These are phyloP conservation scores for Theropithecus gelada DNA, from an alignment of 2,113 vertebrate genomes.

Conservation along the genomic window DNA sequence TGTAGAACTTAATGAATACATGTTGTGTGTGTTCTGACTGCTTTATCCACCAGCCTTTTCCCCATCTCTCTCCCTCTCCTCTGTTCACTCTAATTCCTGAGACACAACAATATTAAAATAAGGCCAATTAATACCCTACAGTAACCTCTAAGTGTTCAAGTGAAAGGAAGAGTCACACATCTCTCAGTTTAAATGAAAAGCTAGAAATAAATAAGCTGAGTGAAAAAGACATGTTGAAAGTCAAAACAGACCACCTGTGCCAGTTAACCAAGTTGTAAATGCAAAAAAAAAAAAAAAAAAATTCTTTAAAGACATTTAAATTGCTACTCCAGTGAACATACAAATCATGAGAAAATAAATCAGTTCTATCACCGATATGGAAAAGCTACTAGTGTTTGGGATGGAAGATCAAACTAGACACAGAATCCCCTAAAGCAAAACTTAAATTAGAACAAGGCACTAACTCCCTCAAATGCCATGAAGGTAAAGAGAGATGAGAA, in stretches of 20 bases:
- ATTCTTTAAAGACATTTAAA: neutral
- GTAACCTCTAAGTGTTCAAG: neutral
- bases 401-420: neutral
- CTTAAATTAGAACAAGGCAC: neutral
- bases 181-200: neutral
- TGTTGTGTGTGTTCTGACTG: neutral
- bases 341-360: neutral
- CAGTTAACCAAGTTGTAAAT: neutral
- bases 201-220: neutral
- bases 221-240: neutral
- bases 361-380: neutral
- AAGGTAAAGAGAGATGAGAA: neutral
- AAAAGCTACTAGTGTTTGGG: neutral
- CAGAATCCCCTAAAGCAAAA: neutral
- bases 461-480: neutral
- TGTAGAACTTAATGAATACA: neutral
- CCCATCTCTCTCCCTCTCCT: too few relatives aligned
- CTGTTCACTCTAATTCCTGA: too few relatives aligned
- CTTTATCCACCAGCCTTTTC: too few relatives aligned
- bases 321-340: neutral
- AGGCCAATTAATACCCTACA: neutral
- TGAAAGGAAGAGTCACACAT: neutral
- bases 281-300: neutral
- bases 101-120: too few relatives aligned
- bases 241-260: neutral